Evolutionary conservation across 2,888 invertebrate genomes (phyloP).

Genomic region (Amblyjoppa fuscipennis): DNA sequence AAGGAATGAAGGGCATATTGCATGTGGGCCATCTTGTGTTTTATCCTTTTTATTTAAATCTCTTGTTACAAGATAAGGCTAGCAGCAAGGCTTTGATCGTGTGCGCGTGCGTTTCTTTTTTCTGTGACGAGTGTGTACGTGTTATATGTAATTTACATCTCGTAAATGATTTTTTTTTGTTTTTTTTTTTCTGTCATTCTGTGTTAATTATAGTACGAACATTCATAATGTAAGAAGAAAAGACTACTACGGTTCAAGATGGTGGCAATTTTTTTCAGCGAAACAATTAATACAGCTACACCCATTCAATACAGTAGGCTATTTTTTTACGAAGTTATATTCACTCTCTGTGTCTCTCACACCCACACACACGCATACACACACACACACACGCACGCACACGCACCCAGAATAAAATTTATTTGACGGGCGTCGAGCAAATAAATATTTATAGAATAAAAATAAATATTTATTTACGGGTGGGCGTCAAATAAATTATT

Average conservation of each 20-base stretch:
- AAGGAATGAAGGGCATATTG: neutral
- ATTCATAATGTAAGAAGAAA: conserved; percentile 63
- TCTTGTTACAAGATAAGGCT: conserved; percentile 82
- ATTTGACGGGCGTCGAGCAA: too few species aligned
- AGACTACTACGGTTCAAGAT: conserved; percentile 49
- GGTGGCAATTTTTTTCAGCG: conserved; percentile 47
- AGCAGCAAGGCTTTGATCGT: conserved; percentile 80
- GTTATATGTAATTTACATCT: conserved; percentile 54
- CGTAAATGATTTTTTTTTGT: conserved; percentile 42
- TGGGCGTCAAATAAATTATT: neutral
- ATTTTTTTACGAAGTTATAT: conserved; percentile 29
- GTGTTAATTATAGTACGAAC: conserved; percentile 60
- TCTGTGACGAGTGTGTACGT: conserved; percentile 65
- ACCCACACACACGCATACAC: too few species aligned
- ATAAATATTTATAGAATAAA: too few species aligned
- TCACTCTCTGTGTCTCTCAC: conserved; percentile 15
- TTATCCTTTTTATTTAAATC: conserved; percentile 78
- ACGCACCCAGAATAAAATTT: too few species aligned
- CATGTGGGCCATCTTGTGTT: conserved; percentile 41
- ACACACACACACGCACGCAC: too few species aligned
- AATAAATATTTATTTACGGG: too few species aligned
- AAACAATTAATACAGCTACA: conserved; percentile 56
- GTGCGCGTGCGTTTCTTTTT: conserved; percentile 76
- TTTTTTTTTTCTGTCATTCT: conserved; percentile 44
- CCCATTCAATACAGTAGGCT: conserved; percentile 39